Evolutionary conservation across 2,797 vertebrate species (phyloP).

Genomic region (Oryzias dopingdopingensis): DNA sequence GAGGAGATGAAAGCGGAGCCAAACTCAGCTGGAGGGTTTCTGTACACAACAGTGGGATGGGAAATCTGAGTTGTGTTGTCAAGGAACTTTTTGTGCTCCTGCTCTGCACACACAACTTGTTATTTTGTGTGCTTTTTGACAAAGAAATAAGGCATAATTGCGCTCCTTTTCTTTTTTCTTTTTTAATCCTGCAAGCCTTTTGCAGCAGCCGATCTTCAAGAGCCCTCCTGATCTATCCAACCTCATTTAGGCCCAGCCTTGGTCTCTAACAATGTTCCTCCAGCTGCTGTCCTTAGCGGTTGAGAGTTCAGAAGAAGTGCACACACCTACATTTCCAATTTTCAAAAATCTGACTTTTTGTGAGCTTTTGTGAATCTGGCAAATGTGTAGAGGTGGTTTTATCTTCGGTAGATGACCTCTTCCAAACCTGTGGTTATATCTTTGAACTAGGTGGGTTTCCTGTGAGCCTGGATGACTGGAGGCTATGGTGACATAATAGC

Average conservation of each 20-base stretch:
- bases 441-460: slow-evolving; percentile 15
- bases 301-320: slow-evolving; percentile 3
- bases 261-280: slow-evolving; percentile 7
- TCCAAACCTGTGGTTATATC: slow-evolving; percentile 16
- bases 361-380: slow-evolving; percentile 6
- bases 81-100: slow-evolving; percentile 5
- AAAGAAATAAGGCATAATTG: slow-evolving; percentile 33
- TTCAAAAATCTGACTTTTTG: slow-evolving; percentile 8
- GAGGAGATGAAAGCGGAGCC: background rate
- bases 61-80: slow-evolving; percentile 2
- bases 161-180: slow-evolving; percentile 22
- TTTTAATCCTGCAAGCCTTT: slow-evolving; percentile 17
- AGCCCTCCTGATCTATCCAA: slow-evolving; percentile 18
- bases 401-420: slow-evolving; percentile 11
- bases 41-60: background rate
- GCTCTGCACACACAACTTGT: slow-evolving; percentile 4
- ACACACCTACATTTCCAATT: slow-evolving; percentile 12
- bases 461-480: slow-evolving; percentile 3
- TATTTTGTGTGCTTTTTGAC: slow-evolving; percentile 7
- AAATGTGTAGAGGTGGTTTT: slow-evolving; percentile 1
- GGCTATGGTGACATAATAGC: no score
- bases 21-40: background rate
- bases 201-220: slow-evolving; percentile 13
- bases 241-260: slow-evolving; percentile 17
- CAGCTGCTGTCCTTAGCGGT: slow-evolving; percentile 11